phyloP scores from a whole-genome alignment of 2,113 vertebrate genomes.

The Oncorhynchus gorbuscha region DNA sequence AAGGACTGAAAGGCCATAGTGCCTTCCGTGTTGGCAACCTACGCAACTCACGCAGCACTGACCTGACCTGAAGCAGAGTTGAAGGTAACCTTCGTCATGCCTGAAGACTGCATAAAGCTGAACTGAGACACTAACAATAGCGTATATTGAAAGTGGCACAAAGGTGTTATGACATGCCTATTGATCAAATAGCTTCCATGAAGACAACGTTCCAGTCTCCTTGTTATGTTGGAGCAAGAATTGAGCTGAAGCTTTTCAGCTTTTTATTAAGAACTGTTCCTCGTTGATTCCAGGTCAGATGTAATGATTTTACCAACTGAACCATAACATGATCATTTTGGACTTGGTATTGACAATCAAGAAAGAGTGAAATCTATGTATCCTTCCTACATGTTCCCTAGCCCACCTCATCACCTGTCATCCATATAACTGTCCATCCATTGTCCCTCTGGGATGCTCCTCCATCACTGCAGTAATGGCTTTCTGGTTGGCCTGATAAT shows the following conservation, averaged over 20 bases:
- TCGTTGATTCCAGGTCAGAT: slow-evolving; percentile 1
- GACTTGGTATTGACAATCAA: slow-evolving; percentile 31
- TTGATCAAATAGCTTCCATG: too few species aligned
- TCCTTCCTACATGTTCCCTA: background rate
- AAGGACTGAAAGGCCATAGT: background rate
- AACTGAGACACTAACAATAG: too few species aligned
- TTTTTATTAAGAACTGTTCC: slow-evolving; percentile 1
- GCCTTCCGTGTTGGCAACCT: background rate
- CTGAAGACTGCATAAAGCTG: too few species aligned
- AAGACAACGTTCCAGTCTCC: background rate
- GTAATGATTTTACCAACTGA: slow-evolving; percentile 41
- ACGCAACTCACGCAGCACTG: too few species aligned
- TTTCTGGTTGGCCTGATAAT: slow-evolving; percentile 60
- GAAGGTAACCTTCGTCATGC: background rate
- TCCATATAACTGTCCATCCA: slow-evolving; percentile 14
- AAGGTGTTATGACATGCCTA: too few species aligned
- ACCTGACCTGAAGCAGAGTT: background rate
- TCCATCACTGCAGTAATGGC: slow-evolving; percentile 61
- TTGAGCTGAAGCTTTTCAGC: background rate
- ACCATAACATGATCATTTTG: slow-evolving; percentile 33
- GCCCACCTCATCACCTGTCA: too few species aligned
- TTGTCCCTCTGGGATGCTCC: slow-evolving; percentile 54
- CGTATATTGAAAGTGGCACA: too few species aligned
- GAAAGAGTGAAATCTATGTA: slow-evolving; percentile 57
- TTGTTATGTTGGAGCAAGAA: slow-evolving; percentile 10